A percentile compares a stretch with the other conserved stretches of the same genome.
Conservation (phyloP, 1,140 invertebrate species). For the Bombus breviceps region DNA sequence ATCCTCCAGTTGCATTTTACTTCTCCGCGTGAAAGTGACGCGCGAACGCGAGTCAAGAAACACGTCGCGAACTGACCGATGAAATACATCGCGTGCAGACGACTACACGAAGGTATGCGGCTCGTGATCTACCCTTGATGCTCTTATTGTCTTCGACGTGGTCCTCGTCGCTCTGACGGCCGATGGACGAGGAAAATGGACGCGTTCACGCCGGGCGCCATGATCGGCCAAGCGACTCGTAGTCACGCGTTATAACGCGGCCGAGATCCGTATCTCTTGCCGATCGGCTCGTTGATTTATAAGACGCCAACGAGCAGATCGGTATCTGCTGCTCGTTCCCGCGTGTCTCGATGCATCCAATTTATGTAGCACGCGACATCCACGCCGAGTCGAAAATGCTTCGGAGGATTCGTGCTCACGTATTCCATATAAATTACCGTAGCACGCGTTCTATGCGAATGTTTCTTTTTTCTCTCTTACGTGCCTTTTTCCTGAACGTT, state of each 20-base stretch:
- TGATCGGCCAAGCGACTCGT: constrained; percentile 18
- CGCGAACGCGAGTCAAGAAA: constrained; percentile 8
- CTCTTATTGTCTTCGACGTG: constrained; percentile 38
- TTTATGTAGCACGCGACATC: constrained; percentile 73
- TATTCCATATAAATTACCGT: background rate
- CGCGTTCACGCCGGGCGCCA: constrained; percentile 16
- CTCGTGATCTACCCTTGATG: too few relatives aligned
- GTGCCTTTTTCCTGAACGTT: rapidly evolving
- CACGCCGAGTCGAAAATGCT: constrained; percentile 4
- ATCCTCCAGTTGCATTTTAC: constrained; percentile 1
- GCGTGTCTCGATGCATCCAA: constrained; percentile 67
- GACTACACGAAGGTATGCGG: constrained; percentile 12
- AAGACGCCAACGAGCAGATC: constrained; percentile 61
- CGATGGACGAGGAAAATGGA: constrained; percentile 13
- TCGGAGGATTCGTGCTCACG: background rate
- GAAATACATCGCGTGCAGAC: constrained; percentile 38
- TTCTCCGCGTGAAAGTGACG: constrained; percentile 34
- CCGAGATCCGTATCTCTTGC: constrained; percentile 61
- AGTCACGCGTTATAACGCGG: constrained; percentile 39
- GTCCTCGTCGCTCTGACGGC: background rate
- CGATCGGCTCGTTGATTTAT: constrained; percentile 70
- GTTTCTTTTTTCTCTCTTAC: background rate
- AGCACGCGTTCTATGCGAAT: too few relatives aligned
- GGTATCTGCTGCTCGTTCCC: constrained; percentile 62
- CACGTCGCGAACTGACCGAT: constrained; percentile 18